Base-by-base conservation (phyloP, 2,797 vertebrate genomes). In the Hydrophis major region DNA sequence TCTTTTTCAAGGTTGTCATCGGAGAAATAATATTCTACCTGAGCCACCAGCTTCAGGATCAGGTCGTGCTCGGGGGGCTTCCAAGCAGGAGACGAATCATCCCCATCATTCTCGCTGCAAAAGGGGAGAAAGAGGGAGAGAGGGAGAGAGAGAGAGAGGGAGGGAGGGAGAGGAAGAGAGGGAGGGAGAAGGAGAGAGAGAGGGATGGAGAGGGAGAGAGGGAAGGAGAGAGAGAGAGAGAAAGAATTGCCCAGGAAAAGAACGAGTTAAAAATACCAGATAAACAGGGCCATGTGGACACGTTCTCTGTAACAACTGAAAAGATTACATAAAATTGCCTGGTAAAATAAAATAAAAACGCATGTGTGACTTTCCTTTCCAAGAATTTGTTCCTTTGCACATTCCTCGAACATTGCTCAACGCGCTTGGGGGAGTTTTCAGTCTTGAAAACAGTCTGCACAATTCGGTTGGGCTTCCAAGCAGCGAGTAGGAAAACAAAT, bases 1-100 rank as follows among this genome's bases (percentile, higher is more conserved):
- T 99, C 99, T 60, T 99, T 99, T 96, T 99, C 99, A 95, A 99
- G 98, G 97, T 99, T 99, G 92, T 99, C 99, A 50, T 99, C 99
- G 0, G 99, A 99, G 95, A 99, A 98, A 97, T 99, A 99, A 96
- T 98, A 99, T 92, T 99, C 99, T 0, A 99, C 99, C 98, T 99
- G 99, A 27, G 98, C 95, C 78, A 99, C 97, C 96, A 99, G 96
- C 95, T 99, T 99, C 97, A 98, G 98, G 94, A 98, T 98, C 93
- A 99, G 98, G 32, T 99, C 99, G 2, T 97, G 83, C 47, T 99
- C 99, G 0, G 99, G 99, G 12, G 99, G 98, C 97, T 98, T 98
- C 99, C 99, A 99, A 96, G 98, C 98, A 74, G 96, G 97, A 28
- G 97, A 97, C 7, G 90, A 94, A 3, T 98, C 97, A 12, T 99